phyloP scores from a whole-genome alignment of 2,888 invertebrate species.

The Ophonus ardosiacus region DNA sequence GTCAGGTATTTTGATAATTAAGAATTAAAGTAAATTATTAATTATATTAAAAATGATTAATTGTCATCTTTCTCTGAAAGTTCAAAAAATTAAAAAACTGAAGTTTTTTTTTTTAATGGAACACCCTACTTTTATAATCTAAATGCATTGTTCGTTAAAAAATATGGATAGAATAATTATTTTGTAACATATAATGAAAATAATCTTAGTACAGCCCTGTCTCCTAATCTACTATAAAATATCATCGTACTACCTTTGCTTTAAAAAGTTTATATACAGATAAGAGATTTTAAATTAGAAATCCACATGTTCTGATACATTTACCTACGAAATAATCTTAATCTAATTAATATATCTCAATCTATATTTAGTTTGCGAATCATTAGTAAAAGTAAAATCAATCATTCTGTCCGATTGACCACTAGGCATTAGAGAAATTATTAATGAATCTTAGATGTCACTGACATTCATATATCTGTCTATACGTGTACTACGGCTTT shows the following conservation, averaged over 20 bases:
- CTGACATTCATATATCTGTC: background rate
- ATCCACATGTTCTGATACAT: background rate
- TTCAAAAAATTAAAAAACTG: too few relatives aligned
- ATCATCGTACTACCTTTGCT: slow-evolving; percentile 3
- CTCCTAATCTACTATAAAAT: slow-evolving; percentile 27
- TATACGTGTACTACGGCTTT: background rate
- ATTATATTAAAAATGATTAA: too few relatives aligned
- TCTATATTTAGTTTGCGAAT: slow-evolving; percentile 15
- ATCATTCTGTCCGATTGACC: background rate
- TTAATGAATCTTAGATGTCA: slow-evolving; percentile 6
- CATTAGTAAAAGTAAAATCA: background rate
- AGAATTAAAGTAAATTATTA: too few relatives aligned
- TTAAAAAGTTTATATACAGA: slow-evolving; percentile 9
- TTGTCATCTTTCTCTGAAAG: too few relatives aligned
- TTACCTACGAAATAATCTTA: background rate
- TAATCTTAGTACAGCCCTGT: background rate
- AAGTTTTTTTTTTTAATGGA: too few relatives aligned
- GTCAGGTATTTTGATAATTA: too few relatives aligned
- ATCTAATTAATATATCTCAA: slow-evolving; percentile 22
- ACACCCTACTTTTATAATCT: too few relatives aligned
- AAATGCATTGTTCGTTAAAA: too few relatives aligned
- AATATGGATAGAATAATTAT: too few relatives aligned
- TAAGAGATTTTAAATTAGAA: slow-evolving; percentile 8
- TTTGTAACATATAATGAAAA: background rate
- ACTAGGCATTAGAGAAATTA: slow-evolving; percentile 9